Percentiles rank a stretch among this genome's conserved stretches.
Evolutionary conservation across 2,113 vertebrate genomes (phyloP).

Genomic region (Misgurnus mizolepis): DNA sequence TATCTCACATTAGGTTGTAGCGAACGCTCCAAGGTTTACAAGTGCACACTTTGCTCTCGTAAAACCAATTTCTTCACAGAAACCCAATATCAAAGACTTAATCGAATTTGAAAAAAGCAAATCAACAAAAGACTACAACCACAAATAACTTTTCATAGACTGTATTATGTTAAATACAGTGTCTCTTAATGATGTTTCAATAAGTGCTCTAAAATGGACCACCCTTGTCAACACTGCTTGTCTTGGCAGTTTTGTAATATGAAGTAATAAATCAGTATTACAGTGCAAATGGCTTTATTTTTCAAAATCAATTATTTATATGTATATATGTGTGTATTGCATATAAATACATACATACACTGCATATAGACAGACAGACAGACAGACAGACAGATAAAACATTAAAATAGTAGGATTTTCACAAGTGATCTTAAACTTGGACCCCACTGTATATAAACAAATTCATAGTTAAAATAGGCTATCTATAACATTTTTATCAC

Average conservation of each 20-base stretch:
- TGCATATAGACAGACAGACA: too few relatives aligned
- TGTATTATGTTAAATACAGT: background rate
- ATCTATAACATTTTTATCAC: too few relatives aligned
- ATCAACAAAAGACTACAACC: background rate
- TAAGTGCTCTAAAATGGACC: background rate
- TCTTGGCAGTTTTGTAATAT: background rate
- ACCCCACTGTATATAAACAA: too few relatives aligned
- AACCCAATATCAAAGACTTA: background rate
- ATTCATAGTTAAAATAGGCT: too few relatives aligned
- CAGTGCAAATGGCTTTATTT: background rate
- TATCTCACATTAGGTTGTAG: background rate
- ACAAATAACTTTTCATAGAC: slow-evolving; percentile 3
- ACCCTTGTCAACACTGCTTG: background rate
- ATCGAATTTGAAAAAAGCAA: background rate
- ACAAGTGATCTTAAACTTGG: too few relatives aligned
- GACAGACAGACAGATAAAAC: too few relatives aligned
- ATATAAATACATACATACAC: too few relatives aligned
- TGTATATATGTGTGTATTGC: too few relatives aligned
- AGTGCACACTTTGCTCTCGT: background rate
- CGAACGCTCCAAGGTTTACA: background rate
- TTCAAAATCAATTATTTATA: background rate
- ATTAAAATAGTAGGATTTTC: too few relatives aligned
- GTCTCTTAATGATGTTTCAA: background rate
- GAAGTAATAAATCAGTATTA: background rate
- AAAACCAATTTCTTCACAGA: background rate